Evolutionary conservation across 1,140 invertebrate species (phyloP), one percentile per base, ranked within the genome.

Genomic region (Epicauta chinensis): DNA sequence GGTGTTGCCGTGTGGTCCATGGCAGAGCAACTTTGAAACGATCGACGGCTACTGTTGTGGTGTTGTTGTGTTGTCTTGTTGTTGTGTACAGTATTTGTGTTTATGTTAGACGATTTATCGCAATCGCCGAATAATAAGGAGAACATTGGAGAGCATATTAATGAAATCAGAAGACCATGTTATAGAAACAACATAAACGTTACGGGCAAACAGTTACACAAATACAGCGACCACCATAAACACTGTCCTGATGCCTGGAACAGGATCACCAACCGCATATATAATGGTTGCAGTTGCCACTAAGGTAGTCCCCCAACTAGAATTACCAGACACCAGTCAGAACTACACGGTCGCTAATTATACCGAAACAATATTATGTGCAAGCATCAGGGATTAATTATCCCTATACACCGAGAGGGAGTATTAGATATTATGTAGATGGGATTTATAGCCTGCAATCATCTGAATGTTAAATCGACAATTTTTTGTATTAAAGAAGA

Each of bases 351-450:
- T 56, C 55, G 55, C 54, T 60, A 63, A 63, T 63, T 63, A 63
- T 63, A 60, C 58, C 45, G 61, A 63, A 63, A 63, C 61, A 60
- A 63, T 63, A 63, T 63, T 63, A 63, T 63, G 59, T 63, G 58
- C 54, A 63, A 63, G 23, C 61, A 63, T 53, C 41, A 51, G 48
- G 54, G 61, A 63, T 63, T 63, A 63, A 63, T 63, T 63, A 63
- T 63, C 58, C 58, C 61, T 53, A 55, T 61, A 58, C 59, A 58
- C 42, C 53, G 58, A 54, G 58, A 60, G 58, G 58, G 58, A 51
- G 51, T 52, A 23, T 23, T 23, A 23, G 23, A 23, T 23, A 23
- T 23, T 23, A 23, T 23, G n/a, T n/a, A n/a, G n/a, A 23, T 7
- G 4, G 1, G 23, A 23, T 23, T 23, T 23, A 23, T 23, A 23